Percentiles rank a stretch among this genome's conserved stretches.
phyloP scores from a whole-genome alignment of 2,113 vertebrate species.

The Chloroceryle aenea region DNA sequence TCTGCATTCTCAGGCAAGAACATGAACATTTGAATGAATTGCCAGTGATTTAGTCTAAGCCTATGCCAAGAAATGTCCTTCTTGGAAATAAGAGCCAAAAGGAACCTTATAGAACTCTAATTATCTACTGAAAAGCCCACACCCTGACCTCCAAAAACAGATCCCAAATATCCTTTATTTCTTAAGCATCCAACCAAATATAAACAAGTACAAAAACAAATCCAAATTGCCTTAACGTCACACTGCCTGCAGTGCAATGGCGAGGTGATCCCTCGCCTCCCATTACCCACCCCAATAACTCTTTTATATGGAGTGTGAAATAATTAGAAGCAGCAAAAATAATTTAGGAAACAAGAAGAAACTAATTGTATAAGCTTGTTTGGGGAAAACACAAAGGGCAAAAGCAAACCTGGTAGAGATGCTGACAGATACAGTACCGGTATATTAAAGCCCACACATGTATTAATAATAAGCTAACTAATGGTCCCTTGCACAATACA shows the following conservation, averaged over 20 bases:
- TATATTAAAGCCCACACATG: conserved; percentile 56
- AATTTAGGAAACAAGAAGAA: conserved; percentile 84
- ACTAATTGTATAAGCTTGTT: conserved; percentile 81
- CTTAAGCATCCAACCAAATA: conserved; percentile 57
- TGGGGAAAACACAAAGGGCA: conserved; percentile 76
- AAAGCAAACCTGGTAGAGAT: conserved; percentile 53
- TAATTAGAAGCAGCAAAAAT: conserved; percentile 83
- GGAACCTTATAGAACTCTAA: background rate
- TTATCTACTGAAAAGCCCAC: background rate
- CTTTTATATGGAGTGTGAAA: conserved; percentile 86
- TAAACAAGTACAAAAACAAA: conserved; percentile 59
- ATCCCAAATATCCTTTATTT: background rate
- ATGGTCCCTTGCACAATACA: conserved; percentile 41
- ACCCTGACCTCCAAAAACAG: background rate
- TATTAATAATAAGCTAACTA: conserved; percentile 62
- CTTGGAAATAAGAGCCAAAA: background rate
- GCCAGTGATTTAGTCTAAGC: background rate
- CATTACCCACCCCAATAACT: conserved; percentile 82
- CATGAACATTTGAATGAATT: background rate
- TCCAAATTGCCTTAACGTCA: conserved; percentile 73
- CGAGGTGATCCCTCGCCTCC: conserved; percentile 72
- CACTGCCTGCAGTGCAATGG: conserved; percentile 49
- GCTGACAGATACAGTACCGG: conserved; percentile 47
- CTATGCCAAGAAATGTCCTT: background rate
- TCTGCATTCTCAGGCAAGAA: background rate